A percentile compares a stretch with the other conserved stretches of the same genome.
Conservation (phyloP, 1,140 invertebrate species). For the Metaphire vulgaris region DNA sequence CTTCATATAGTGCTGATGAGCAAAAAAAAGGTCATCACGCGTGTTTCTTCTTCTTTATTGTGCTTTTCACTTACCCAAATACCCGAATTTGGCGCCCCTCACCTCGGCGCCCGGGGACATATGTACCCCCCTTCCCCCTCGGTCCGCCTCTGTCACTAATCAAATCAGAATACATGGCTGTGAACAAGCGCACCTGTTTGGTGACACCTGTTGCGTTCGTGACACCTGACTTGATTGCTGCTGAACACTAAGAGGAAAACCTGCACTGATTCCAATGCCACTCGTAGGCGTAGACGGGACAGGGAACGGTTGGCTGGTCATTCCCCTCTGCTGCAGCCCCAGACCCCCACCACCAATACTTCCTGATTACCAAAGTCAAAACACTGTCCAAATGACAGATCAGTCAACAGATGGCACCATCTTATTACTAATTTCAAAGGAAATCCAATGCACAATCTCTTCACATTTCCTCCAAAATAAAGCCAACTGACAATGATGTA, state of each 20-base stretch:
- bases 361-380: not conserved
- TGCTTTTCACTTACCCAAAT: too few relatives aligned
- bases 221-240: constrained; percentile 13
- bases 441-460: not conserved
- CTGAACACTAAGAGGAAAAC: constrained; percentile 9
- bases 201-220: constrained; percentile 15
- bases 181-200: constrained; percentile 14
- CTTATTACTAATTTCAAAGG: not conserved
- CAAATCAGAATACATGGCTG: too few relatives aligned
- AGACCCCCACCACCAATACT: constrained; percentile 3
- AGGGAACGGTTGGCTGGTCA: constrained; percentile 1
- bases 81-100: too few relatives aligned
- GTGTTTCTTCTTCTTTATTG: too few relatives aligned
- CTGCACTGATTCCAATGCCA: constrained; percentile 12
- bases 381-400: not conserved
- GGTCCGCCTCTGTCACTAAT: too few relatives aligned
- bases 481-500: not conserved
- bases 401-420: not conserved
- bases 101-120: too few relatives aligned
- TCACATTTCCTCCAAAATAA: not conserved
- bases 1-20: too few relatives aligned
- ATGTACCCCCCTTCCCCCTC: too few relatives aligned
- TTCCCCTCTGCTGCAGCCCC: constrained; percentile 12
- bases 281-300: constrained; percentile 15
- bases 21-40: too few relatives aligned